These are phyloP conservation scores for Aspidoscelis tigris DNA, from an alignment of 2,113 vertebrate genomes.

Conservation along the genomic window DNA sequence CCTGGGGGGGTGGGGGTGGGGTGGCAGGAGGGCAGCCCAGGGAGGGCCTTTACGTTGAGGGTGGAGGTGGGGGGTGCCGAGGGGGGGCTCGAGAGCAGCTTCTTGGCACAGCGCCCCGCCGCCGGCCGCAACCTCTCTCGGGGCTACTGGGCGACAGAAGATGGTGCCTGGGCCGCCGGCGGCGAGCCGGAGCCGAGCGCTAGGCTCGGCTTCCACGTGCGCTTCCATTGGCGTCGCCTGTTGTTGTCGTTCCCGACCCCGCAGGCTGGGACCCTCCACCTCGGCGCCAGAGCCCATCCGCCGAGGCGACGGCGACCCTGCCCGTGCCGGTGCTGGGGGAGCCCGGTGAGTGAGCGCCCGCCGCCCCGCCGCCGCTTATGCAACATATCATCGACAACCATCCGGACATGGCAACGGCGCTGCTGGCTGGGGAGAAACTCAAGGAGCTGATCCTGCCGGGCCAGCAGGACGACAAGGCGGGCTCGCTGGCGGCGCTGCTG, in stretches of 20 bases:
- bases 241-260: background rate
- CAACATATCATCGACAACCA: conserved; percentile 98
- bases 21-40: background rate
- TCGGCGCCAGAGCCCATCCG: background rate
- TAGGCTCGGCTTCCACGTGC: background rate
- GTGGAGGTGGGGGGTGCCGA: background rate
- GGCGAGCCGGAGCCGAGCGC: conserved; percentile 1
- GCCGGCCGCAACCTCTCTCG: background rate
- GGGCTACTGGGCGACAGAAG: background rate
- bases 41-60: no score
- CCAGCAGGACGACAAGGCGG: conserved; percentile 92
- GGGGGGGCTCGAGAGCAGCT: background rate
- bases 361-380: conserved; percentile 77
- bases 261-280: conserved; percentile 49
- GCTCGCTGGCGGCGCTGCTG: conserved; percentile 90
- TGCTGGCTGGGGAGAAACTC: conserved; percentile 97
- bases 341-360: conserved; percentile 57
- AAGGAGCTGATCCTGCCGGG: conserved; percentile 97
- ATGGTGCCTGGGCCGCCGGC: conserved; percentile 13
- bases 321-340: conserved; percentile 36
- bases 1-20: no score
- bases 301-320: background rate
- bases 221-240: background rate
- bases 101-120: background rate
- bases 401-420: conserved; percentile 98